A percentile compares a stretch with the other conserved stretches of the same genome.
These are phyloP conservation scores for Myotis davidii DNA, from an alignment of 2,113 vertebrate genomes.

Conservation along the genomic window DNA sequence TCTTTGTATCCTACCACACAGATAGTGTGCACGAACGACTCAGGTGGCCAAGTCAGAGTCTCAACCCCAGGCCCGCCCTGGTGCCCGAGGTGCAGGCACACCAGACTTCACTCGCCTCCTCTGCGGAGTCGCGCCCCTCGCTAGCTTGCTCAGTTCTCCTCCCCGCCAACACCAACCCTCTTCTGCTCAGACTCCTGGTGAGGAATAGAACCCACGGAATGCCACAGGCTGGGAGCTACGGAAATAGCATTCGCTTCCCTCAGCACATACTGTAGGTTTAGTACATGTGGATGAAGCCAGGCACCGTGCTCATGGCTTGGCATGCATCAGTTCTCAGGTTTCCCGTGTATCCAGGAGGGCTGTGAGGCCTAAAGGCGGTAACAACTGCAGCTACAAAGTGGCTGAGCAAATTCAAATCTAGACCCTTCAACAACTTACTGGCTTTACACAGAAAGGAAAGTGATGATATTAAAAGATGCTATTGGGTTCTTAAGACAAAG, in stretches of 20 bases:
- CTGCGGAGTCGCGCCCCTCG: rapidly evolving
- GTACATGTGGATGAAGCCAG: not conserved
- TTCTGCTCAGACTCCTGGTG: not conserved
- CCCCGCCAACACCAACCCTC: not conserved
- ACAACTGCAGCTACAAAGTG: not conserved
- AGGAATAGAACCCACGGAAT: not conserved
- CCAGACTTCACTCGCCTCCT: no score
- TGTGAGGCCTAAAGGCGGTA: not conserved
- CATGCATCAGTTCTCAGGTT: not conserved
- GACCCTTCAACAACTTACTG: not conserved
- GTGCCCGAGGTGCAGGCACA: no score
- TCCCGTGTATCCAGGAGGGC: not conserved
- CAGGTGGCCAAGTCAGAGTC: not conserved
- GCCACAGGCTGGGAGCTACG: not conserved
- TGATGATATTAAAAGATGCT: not conserved
- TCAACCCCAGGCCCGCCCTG: no score
- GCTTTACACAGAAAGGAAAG: not conserved
- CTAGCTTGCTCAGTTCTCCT: not conserved
- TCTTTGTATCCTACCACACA: not conserved
- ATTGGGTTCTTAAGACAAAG: constrained; percentile 17
- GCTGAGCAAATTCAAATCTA: not conserved
- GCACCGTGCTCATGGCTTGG: not conserved
- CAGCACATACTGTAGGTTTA: not conserved
- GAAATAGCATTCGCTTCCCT: not conserved
- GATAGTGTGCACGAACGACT: rapidly evolving